These are phyloP conservation scores for Pissodes strobi DNA, from an alignment of 1,140 invertebrate genomes.

Conservation along the genomic window DNA sequence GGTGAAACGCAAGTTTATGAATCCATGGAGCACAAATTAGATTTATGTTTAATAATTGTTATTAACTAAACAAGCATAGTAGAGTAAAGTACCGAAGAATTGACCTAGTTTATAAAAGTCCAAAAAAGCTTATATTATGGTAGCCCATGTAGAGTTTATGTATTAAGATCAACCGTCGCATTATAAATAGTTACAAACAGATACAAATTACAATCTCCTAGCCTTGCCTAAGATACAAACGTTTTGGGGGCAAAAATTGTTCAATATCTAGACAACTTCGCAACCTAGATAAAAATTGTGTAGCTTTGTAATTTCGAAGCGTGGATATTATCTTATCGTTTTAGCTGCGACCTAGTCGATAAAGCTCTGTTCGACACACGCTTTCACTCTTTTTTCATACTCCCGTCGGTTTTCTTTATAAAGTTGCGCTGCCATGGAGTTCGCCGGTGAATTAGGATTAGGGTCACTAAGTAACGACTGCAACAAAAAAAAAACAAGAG, in stretches of 20 bases:
- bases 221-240: slow-evolving; percentile 22
- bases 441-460: slow-evolving; percentile 95
- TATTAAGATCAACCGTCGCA: not conserved
- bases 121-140: not conserved
- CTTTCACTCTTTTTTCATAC: slow-evolving; percentile 96
- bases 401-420: slow-evolving; percentile 94
- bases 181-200: slow-evolving; percentile 16
- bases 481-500: slow-evolving; percentile 62
- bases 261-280: slow-evolving; percentile 21
- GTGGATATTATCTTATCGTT: slow-evolving; percentile 23
- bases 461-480: slow-evolving; percentile 94
- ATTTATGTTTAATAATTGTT: too few species aligned
- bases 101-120: too few species aligned
- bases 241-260: slow-evolving; percentile 18
- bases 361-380: slow-evolving; percentile 95
- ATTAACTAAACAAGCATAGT: too few species aligned
- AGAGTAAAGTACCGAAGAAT: too few species aligned
- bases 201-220: slow-evolving; percentile 26
- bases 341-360: slow-evolving; percentile 73
- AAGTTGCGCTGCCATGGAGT: slow-evolving; percentile 93
- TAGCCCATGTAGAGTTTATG: not conserved
- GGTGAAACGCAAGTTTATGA: too few species aligned
- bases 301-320: slow-evolving; percentile 36
- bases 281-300: slow-evolving; percentile 35
- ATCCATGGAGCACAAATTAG: too few species aligned